Conservation (phyloP, 2,113 vertebrate genomes). For the Rallus limicola region DNA sequence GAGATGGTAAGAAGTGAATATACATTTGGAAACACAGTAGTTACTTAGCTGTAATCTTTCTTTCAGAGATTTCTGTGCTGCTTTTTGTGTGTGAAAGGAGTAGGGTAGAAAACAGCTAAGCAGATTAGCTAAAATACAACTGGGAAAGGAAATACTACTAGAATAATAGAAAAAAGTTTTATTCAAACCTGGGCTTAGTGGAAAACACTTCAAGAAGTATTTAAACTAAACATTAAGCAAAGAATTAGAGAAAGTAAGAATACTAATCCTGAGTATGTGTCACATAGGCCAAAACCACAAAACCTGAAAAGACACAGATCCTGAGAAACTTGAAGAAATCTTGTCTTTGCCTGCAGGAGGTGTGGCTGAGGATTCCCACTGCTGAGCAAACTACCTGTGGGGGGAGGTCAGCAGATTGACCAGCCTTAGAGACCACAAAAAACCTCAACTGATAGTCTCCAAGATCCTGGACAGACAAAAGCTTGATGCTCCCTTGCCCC, state of each 20-base stretch:
- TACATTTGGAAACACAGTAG: background rate
- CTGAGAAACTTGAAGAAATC: background rate
- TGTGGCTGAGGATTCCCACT: background rate
- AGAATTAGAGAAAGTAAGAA: background rate
- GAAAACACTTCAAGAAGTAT: background rate
- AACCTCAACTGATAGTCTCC: background rate
- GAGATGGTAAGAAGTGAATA: background rate
- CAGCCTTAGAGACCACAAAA: background rate
- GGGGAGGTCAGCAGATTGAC: background rate
- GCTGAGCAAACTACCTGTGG: background rate
- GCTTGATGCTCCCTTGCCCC: background rate
- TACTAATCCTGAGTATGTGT: background rate
- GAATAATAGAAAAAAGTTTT: background rate
- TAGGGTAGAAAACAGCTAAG: background rate
- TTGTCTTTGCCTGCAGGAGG: background rate
- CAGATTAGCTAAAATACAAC: background rate
- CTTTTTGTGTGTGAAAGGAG: background rate
- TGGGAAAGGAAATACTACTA: background rate
- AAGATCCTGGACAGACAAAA: background rate
- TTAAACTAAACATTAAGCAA: background rate
- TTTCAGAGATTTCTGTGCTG: background rate
- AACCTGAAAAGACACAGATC: background rate
- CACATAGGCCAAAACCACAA: background rate
- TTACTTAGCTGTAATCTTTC: background rate
- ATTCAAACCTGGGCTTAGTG: background rate